Base-by-base conservation (phyloP, 2,797 vertebrate species). In the Poeciliopsis paucimaculata region DNA sequence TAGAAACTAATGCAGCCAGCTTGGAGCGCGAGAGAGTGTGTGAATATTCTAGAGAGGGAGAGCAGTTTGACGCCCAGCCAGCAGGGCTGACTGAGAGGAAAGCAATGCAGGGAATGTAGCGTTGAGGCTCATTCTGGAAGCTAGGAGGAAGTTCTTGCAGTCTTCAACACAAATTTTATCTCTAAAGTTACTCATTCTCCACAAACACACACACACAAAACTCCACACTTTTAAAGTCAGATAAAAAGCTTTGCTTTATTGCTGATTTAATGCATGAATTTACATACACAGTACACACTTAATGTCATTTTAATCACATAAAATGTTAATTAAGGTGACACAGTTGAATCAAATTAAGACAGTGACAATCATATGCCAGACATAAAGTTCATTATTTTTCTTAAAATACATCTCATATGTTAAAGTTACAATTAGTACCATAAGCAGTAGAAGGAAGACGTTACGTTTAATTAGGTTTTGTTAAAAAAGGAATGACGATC, bases 241-340 rank as follows among this genome's bases (percentile, higher is more conserved):
- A 86, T 90, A 88, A 87, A 92, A 90, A 82, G 78, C 84, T 43
- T 89, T 78, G 76, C 80, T 94, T 95, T 95, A 94, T 95, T 95
- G 92, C 93, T 92, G 83, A 91, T 93, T 91, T 84, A 87, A 89
- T 90, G 86, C 84, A 90, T 87, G 86, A 31, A 84, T 86, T 88
- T 88, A 92, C 88, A 92, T 89, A 90, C 72, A 90, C 80, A 76
- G 77, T 82, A 43, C 84, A 91, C 83, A 91, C 76, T 76, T 86
- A 79, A 71, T 77, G 80, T 78, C 66, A 82, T 84, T 88, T 82
- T 41, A 82, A 91, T 86, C 82, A 91, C 87, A 77, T 82, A 57
- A 84, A 85, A 84, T 82, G 79, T 86, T 84, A 78, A 20, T 77
- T 84, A 79, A 86, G 77, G 62, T 85, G 81, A 88, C 57, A 80